Percentiles rank a stretch among this genome's conserved stretches.
These are phyloP conservation scores for Manis javanica DNA, from an alignment of 2,797 vertebrate genomes.

Conservation along the genomic window DNA sequence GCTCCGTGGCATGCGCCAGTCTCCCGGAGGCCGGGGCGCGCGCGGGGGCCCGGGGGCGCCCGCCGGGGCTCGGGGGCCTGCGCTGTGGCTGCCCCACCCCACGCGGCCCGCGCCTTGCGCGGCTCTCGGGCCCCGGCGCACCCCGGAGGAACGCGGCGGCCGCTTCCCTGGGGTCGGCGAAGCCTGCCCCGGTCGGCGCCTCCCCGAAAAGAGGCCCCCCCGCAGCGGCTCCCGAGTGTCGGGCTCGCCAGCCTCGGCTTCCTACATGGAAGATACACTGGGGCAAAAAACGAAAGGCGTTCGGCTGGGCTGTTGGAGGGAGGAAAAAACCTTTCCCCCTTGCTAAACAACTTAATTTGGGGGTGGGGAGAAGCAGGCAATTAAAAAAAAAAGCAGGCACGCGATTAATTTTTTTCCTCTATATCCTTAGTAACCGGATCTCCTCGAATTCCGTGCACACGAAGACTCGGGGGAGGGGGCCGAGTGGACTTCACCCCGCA, in stretches of 20 bases:
- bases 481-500: conserved; percentile 68
- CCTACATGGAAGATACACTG: conserved; percentile 76
- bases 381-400: conserved; percentile 75
- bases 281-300: conserved; percentile 58
- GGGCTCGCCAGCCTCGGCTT: conserved; percentile 81
- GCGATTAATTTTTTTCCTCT: conserved; percentile 79
- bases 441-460: conserved; percentile 80
- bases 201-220: conserved; percentile 69
- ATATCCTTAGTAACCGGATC: conserved; percentile 84
- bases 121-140: conserved; percentile 77
- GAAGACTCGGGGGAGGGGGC: conserved; percentile 56
- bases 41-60: conserved; percentile 77
- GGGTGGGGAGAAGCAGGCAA: conserved; percentile 61
- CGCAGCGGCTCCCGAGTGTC: conserved; percentile 72
- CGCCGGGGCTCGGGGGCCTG: conserved; percentile 75
- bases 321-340: conserved; percentile 74
- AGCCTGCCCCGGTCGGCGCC: conserved; percentile 65
- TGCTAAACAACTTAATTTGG: conserved; percentile 83
- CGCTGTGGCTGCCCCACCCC: conserved; percentile 81
- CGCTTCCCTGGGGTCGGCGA: conserved; percentile 70
- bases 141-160: conserved; percentile 72
- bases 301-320: conserved; percentile 36
- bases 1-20: conserved; percentile 95
- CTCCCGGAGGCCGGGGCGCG: conserved; percentile 85
- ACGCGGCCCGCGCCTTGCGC: conserved; percentile 75